These are phyloP conservation scores for Eucidaris tribuloides DNA, from an alignment of 35 echinoderm and acorn worm genomes.

Conservation along the genomic window DNA sequence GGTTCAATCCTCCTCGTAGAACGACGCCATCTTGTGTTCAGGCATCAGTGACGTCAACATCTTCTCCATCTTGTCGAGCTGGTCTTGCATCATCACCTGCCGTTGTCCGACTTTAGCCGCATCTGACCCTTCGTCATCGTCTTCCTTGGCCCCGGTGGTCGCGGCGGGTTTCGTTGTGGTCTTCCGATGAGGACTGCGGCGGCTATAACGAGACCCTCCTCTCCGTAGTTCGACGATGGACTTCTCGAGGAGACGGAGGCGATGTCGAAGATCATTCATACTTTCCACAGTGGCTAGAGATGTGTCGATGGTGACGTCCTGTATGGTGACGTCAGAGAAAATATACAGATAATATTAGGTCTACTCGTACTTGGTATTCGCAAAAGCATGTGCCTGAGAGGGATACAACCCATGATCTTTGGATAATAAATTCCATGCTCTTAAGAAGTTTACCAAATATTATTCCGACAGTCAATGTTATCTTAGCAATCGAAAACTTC, in stretches of 20 bases:
- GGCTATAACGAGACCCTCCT: background rate
- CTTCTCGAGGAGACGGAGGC: conserved; percentile 20
- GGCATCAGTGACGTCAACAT: conserved; percentile 16
- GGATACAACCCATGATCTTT: no score
- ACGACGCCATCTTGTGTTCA: background rate
- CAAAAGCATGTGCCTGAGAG: no score
- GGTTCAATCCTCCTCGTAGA: conserved; percentile 8
- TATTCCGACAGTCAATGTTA: no score
- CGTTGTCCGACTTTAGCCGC: background rate
- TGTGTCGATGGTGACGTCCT: conserved; percentile 1
- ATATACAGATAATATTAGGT: no score
- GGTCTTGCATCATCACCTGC: background rate
- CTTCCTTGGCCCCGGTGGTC: no score
- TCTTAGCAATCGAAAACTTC: no score
- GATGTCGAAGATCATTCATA: conserved; percentile 18
- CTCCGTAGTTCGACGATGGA: conserved; percentile 5
- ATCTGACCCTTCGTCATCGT: background rate
- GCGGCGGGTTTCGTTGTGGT: no score
- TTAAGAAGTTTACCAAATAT: no score
- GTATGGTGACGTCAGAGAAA: background rate
- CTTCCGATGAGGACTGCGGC: background rate
- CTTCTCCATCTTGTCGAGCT: conserved; percentile 18
- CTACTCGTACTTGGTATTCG: no score
- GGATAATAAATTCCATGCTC: no score
- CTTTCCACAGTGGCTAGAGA: conserved; percentile 2